A percentile compares a stretch with the other conserved stretches of the same genome.
phyloP scores from a whole-genome alignment of 2,113 vertebrate species.

The Pelvicachromis taeniatus region DNA sequence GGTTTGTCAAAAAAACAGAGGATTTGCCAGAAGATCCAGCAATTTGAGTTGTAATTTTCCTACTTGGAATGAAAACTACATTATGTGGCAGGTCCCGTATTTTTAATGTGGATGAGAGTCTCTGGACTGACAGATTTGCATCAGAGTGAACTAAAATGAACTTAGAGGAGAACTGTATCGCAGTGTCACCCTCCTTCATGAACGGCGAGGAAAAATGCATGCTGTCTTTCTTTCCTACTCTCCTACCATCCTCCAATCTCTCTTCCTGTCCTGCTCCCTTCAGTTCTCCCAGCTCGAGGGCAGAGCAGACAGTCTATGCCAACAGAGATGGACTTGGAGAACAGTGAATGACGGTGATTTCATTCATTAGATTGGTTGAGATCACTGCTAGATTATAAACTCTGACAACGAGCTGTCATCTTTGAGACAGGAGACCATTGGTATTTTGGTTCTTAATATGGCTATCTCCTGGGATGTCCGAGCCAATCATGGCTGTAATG shows the following conservation, averaged over 20 bases:
- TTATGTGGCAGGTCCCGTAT: neutral
- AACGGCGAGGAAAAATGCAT: neutral
- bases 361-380: constrained; percentile 57
- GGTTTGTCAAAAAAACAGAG: constrained; percentile 36
- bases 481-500: constrained; percentile 60
- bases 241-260: neutral
- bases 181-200: neutral
- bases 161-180: neutral
- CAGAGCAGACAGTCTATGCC: constrained; percentile 37
- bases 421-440: constrained; percentile 32
- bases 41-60: constrained; percentile 7
- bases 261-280: neutral
- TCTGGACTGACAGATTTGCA: neutral
- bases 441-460: constrained; percentile 53
- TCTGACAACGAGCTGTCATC: constrained; percentile 57
- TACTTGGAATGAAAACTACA: neutral
- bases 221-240: neutral
- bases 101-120: neutral
- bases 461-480: constrained; percentile 56
- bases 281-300: constrained; percentile 38
- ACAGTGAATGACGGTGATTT: constrained; percentile 47
- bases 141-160: neutral
- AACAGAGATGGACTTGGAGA: constrained; percentile 26
- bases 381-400: constrained; percentile 54
- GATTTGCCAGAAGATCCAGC: neutral